These are phyloP conservation scores for Hymenopus coronatus DNA, from an alignment of 2,888 invertebrate genomes.

Conservation along the genomic window DNA sequence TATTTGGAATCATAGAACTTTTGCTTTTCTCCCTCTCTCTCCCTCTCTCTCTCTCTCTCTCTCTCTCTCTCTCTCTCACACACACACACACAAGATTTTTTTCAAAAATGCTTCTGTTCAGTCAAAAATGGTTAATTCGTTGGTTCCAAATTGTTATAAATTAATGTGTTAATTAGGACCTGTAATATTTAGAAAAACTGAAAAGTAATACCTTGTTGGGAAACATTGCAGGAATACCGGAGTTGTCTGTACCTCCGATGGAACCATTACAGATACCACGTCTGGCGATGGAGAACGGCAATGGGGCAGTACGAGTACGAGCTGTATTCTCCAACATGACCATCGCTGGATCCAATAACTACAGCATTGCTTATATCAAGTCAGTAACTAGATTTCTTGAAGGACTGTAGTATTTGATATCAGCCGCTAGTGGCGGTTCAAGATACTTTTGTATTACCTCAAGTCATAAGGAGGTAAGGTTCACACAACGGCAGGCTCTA, in stretches of 20 bases:
- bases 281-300: constrained; percentile 74
- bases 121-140: not conserved
- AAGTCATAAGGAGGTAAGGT: too few species aligned
- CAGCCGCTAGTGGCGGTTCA: too few species aligned
- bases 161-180: not conserved
- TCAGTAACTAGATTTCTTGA: constrained; percentile 42
- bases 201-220: not conserved
- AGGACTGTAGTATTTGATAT: too few species aligned
- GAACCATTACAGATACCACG: constrained; percentile 70
- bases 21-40: too few species aligned
- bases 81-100: too few species aligned
- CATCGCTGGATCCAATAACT: constrained; percentile 55
- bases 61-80: too few species aligned
- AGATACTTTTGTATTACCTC: too few species aligned
- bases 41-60: too few species aligned
- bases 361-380: constrained; percentile 62
- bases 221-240: constrained; percentile 57
- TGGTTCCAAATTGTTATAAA: not conserved
- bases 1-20: too few species aligned
- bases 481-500: too few species aligned
- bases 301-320: constrained; percentile 70
- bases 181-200: not conserved
- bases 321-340: constrained; percentile 74
- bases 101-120: not conserved
- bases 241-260: constrained; percentile 70